Percentiles rank a stretch among this genome's conserved stretches.
phyloP scores from a whole-genome alignment of 2,797 vertebrate species.

The Rhadinocentrus ornatus region DNA sequence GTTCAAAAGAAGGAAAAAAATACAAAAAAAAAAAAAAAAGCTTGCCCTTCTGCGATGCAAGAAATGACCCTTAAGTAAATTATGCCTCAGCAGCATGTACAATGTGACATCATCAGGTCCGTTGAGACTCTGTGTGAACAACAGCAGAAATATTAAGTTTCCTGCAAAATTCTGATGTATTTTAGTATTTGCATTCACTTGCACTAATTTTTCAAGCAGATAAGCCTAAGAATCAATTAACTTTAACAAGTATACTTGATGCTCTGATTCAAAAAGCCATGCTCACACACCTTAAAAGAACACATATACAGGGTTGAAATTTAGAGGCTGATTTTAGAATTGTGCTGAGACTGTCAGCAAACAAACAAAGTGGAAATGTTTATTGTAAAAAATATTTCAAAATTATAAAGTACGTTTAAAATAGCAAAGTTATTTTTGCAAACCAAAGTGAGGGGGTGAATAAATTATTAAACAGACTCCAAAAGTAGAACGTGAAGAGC shows the following conservation, averaged over 20 bases:
- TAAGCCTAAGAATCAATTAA: constrained; percentile 8
- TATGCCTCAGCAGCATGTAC: constrained; percentile 20
- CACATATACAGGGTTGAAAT: constrained; percentile 17
- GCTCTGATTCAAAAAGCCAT: constrained; percentile 8
- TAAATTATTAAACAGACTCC: constrained; percentile 71
- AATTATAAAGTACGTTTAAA: constrained; percentile 62
- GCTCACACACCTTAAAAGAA: constrained; percentile 6
- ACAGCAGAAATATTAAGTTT: not conserved
- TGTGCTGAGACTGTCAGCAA: not conserved
- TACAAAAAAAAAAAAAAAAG: not conserved
- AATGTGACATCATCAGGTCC: constrained; percentile 29
- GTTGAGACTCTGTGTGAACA: constrained; percentile 12
- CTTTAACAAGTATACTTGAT: not conserved
- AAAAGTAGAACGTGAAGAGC: constrained; percentile 42
- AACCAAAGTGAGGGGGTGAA: constrained; percentile 43
- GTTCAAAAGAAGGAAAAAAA: constrained; percentile 8
- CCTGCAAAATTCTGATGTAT: not conserved
- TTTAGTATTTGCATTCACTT: not conserved
- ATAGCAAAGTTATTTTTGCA: constrained; percentile 61
- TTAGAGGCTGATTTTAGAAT: constrained; percentile 13
- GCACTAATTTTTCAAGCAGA: not conserved
- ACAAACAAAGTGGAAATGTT: constrained; percentile 3
- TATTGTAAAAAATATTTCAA: constrained; percentile 25
- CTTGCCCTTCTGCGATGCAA: not conserved
- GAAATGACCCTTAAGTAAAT: constrained; percentile 3